Base-by-base conservation (phyloP, 2,888 invertebrate species). In the Caenorhabditis doughertyi region DNA sequence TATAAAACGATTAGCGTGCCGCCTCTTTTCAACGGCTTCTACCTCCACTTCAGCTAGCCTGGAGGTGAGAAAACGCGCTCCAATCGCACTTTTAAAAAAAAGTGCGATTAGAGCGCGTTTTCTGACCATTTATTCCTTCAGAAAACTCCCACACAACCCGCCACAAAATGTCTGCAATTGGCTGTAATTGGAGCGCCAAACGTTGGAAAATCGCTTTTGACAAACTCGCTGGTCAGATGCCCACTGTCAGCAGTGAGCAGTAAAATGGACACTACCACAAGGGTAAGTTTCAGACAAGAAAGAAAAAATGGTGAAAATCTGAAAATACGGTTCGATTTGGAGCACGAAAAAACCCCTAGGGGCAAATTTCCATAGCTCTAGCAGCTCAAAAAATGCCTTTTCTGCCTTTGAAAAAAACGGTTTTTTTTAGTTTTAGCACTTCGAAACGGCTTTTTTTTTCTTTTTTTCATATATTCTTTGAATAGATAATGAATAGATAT, bases 181-280 rank as follows among this genome's bases (percentile, higher is more conserved):
- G 96, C 97, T 8, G 95, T 98, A 25, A 94, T 98, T 86, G 98
- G 98, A 2, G 94, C 95, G 16, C 98, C 98, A 3, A 98, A 98
- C 94, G 95, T 95, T 64, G 98, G 98, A 32, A 98, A 98, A 92
- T 98, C 98, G 92, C 97, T 97, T 0, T 94, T 98, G 35, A 95
- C 97, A 35, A 98, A 98, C 93, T 94, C 94, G 89, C 93, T 98
- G 27, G 94, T 96, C 70, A 94, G 95, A 39, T 92, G 92, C 88
- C 92, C 97, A 96, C 94, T 97, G 70, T 96, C 96, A 92, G 95
- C 97, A 11, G 95, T 96, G 5, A 97, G 97, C 0, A 94, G 94
- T 53, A 97, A 96, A 93, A 96, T 97, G 49, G 97, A 98, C 90
- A 92, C 92, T 7, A 91, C 91, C 0, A 87, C 89, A 3, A 79